phyloP scores from a whole-genome alignment of 2,888 invertebrate genomes.

The Hyposoter didymator region DNA sequence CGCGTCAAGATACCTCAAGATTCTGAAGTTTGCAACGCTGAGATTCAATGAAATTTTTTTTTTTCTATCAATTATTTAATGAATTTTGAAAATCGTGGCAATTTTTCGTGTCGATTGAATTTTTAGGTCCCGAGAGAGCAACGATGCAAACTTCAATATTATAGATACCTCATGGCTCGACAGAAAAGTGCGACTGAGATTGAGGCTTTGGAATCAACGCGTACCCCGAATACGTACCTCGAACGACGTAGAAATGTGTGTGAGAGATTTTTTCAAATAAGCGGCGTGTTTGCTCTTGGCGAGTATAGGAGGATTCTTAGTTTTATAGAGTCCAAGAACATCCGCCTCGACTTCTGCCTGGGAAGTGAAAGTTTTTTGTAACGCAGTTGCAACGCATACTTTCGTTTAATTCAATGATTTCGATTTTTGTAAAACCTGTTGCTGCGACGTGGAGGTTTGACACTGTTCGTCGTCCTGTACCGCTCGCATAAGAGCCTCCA shows the following conservation, averaged over 20 bases:
- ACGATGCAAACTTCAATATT: no score
- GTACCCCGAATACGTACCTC: constrained; percentile 84
- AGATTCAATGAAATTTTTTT: no score
- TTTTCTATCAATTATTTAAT: no score
- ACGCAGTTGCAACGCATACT: not conserved
- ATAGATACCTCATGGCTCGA: no score
- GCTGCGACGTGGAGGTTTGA: constrained; percentile 86
- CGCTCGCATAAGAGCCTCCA: constrained; percentile 81
- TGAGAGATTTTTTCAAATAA: constrained; percentile 89
- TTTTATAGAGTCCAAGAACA: constrained; percentile 85
- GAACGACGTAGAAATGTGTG: constrained; percentile 89
- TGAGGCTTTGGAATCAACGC: not conserved
- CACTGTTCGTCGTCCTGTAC: constrained; percentile 87
- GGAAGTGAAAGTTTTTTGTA: constrained; percentile 71
- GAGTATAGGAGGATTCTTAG: constrained; percentile 87
- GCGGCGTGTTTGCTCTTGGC: constrained; percentile 88
- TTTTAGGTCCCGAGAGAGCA: no score
- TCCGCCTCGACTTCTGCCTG: constrained; percentile 87
- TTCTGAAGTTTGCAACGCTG: no score
- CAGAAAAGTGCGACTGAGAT: not conserved
- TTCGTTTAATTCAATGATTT: not conserved
- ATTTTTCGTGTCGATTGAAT: no score
- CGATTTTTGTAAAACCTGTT: constrained; percentile 84
- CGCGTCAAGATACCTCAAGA: no score
- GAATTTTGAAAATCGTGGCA: no score